These are phyloP conservation scores for Crambe crambe DNA, from an alignment of 37 sponge, comb jelly and placozoan species.

Conservation along the genomic window DNA sequence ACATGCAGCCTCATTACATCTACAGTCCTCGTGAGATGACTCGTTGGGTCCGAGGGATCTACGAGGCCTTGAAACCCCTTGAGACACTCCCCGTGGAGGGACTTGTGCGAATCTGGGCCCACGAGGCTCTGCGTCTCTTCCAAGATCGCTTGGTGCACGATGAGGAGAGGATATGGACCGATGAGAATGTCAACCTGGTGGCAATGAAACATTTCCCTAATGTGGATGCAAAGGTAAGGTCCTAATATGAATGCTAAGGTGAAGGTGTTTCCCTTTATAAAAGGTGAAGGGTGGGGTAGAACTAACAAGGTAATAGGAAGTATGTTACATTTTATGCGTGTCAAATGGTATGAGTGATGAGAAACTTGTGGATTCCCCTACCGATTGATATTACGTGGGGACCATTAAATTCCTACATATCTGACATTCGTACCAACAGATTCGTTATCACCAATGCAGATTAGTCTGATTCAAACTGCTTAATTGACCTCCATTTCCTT, in stretches of 20 bases:
- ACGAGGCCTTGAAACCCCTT: constrained; percentile 88
- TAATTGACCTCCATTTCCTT: too few relatives aligned
- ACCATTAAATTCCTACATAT: too few relatives aligned
- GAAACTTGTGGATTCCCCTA: too few relatives aligned
- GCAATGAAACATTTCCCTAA: constrained; percentile 93
- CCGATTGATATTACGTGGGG: too few relatives aligned
- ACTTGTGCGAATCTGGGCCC: constrained; percentile 96
- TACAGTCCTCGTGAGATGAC: constrained; percentile 99
- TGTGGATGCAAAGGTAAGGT: constrained; percentile 62
- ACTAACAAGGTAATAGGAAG: too few relatives aligned
- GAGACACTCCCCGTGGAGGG: constrained; percentile 92
- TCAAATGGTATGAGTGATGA: too few relatives aligned
- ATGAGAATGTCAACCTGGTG: constrained; percentile 83
- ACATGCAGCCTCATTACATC: constrained; percentile 99
- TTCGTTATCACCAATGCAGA: too few relatives aligned
- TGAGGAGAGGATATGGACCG: constrained; percentile 96
- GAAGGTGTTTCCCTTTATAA: neutral
- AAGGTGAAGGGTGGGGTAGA: neutral
- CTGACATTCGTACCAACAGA: too few relatives aligned
- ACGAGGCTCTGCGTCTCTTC: constrained; percentile 95
- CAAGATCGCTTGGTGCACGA: constrained; percentile 91
- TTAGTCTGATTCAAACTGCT: too few relatives aligned
- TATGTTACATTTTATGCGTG: too few relatives aligned
- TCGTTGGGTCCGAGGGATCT: constrained; percentile 96
- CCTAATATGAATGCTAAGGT: neutral